A percentile compares a stretch with the other conserved stretches of the same genome.
Evolutionary conservation across 2,888 invertebrate genomes (phyloP).

Genomic region (Odiellus spinosus): DNA sequence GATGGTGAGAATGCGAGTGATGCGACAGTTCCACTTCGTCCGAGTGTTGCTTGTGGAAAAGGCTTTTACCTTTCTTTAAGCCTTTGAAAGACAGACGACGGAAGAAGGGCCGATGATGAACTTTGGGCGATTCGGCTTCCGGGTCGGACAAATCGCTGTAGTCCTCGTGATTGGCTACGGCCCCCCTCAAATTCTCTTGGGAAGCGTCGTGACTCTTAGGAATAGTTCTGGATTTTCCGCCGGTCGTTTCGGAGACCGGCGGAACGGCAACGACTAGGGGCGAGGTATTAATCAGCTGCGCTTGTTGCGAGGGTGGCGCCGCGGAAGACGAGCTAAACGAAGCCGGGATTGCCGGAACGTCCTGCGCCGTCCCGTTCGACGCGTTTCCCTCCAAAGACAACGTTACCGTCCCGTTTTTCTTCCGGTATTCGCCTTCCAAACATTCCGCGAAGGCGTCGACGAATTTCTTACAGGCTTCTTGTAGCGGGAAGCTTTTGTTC

Average conservation of each 20-base stretch:
- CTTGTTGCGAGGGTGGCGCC: no score
- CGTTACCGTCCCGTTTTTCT: slow-evolving; percentile 7
- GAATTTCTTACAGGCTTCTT: slow-evolving; percentile 14
- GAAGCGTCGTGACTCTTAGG: slow-evolving; percentile 15
- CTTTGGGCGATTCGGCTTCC: slow-evolving; percentile 53
- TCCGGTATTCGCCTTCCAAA: slow-evolving; percentile 15
- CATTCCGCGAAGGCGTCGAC: slow-evolving; percentile 13
- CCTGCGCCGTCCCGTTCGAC: slow-evolving; percentile 4
- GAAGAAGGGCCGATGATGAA: slow-evolving; percentile 58
- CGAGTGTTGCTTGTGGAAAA: slow-evolving; percentile 78
- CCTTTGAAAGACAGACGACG: slow-evolving; percentile 69
- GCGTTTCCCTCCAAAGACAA: slow-evolving; percentile 6
- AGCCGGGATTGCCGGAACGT: no score
- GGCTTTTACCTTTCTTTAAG: slow-evolving; percentile 57
- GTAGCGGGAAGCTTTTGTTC: slow-evolving; percentile 10
- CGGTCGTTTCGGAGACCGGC: background rate
- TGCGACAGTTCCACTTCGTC: slow-evolving; percentile 56
- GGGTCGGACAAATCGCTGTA: slow-evolving; percentile 51
- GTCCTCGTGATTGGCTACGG: slow-evolving; percentile 17
- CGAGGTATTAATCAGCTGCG: no score
- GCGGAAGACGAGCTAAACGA: no score
- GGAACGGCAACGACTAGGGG: no score
- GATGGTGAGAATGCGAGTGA: slow-evolving; percentile 17
- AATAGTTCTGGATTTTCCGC: slow-evolving; percentile 5
- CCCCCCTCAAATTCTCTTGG: slow-evolving; percentile 13